These are phyloP conservation scores for Arbacia lixula DNA, from an alignment of 53 echinoderm and acorn worm genomes.

Conservation along the genomic window DNA sequence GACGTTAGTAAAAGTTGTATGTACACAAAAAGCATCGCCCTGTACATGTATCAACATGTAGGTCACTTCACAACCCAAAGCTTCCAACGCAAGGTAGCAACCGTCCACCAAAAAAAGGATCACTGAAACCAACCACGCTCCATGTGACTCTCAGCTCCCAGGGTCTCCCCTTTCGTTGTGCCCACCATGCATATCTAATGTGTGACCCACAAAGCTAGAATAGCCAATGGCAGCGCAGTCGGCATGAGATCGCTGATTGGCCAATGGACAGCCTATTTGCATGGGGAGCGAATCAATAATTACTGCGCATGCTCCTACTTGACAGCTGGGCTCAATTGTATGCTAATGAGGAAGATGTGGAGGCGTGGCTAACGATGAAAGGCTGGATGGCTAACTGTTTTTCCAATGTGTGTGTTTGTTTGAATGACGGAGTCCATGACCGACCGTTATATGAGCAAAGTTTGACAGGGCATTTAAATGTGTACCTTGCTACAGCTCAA, in stretches of 20 bases:
- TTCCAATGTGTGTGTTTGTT: slow-evolving; percentile 4
- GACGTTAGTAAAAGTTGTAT: no score
- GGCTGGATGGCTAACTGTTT: slow-evolving; percentile 31
- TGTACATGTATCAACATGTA: background rate
- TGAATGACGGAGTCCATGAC: slow-evolving; percentile 42
- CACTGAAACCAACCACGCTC: background rate
- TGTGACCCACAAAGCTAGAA: slow-evolving; percentile 7
- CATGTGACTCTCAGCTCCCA: slow-evolving; percentile 53
- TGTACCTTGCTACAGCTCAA: no score
- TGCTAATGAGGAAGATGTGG: slow-evolving; percentile 54
- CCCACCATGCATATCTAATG: slow-evolving; percentile 49
- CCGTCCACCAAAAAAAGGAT: no score
- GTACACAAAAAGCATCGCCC: no score
- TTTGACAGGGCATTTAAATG: no score
- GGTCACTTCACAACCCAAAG: background rate
- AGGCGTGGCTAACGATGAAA: slow-evolving; percentile 25
- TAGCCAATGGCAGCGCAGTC: slow-evolving; percentile 22
- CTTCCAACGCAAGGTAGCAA: no score
- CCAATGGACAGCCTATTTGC: slow-evolving; percentile 45
- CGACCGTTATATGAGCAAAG: no score
- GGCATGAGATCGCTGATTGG: background rate
- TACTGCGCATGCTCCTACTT: slow-evolving; percentile 18
- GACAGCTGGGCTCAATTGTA: slow-evolving; percentile 63
- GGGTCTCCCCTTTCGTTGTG: slow-evolving; percentile 33
- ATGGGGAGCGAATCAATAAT: slow-evolving; percentile 11